A percentile compares a stretch with the other conserved stretches of the same genome.
Conservation (phyloP, 2,797 vertebrate species). For the Neopelma chrysocephalum region DNA sequence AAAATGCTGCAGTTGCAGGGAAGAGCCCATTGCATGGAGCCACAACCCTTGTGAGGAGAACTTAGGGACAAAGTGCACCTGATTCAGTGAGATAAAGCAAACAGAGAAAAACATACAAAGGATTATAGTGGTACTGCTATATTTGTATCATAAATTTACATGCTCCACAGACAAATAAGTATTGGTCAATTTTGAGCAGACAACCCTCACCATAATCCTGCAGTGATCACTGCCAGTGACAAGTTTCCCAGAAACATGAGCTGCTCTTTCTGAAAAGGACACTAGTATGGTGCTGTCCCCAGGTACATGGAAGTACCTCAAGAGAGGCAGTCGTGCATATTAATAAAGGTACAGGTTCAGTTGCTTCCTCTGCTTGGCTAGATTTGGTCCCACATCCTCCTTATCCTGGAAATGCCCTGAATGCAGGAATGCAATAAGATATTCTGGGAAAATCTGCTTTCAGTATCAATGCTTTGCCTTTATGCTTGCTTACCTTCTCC, state of each 20-base stretch:
- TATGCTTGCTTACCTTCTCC: neutral
- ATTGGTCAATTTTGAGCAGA: neutral
- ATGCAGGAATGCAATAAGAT: accelerated
- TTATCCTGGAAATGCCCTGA: neutral
- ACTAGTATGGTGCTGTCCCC: accelerated
- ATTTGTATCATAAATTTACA: neutral
- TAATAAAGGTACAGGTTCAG: accelerated
- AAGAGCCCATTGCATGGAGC: accelerated
- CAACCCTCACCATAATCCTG: neutral
- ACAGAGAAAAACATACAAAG: accelerated
- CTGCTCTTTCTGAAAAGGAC: neutral
- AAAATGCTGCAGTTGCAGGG: neutral
- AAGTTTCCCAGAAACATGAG: neutral
- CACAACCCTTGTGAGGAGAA: accelerated
- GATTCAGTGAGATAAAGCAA: neutral
- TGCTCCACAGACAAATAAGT: neutral
- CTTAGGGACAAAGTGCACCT: neutral
- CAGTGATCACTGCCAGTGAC: neutral
- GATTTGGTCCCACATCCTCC: neutral
- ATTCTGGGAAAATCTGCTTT: neutral
- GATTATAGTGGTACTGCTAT: neutral
- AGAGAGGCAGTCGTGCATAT: accelerated
- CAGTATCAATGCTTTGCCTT: neutral
- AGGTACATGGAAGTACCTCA: accelerated
- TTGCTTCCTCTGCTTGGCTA: neutral